phyloP scores from a whole-genome alignment of 2,797 vertebrate species.

The Sebastes steindachneri region DNA sequence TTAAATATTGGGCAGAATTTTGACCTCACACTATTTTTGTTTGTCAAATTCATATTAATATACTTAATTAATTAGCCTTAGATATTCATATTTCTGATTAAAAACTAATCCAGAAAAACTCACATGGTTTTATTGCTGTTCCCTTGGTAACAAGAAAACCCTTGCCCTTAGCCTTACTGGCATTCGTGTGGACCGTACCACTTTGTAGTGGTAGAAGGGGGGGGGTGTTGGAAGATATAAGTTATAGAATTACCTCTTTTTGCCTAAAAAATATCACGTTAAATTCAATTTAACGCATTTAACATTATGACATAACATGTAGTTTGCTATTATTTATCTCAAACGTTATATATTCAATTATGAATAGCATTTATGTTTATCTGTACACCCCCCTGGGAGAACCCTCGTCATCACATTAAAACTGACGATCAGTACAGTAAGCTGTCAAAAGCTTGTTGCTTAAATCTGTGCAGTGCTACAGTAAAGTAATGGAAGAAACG shows the following conservation, averaged over 20 bases:
- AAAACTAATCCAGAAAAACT: conserved; percentile 50
- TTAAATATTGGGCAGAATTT: neutral
- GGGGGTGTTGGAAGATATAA: conserved; percentile 1
- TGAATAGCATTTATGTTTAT: neutral
- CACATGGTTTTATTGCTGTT: conserved; percentile 79
- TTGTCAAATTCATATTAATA: neutral
- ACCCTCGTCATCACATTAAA: conserved; percentile 45
- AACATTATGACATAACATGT: fast-evolving
- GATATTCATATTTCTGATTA: conserved; percentile 20
- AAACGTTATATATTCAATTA: fast-evolving
- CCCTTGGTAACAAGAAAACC: conserved; percentile 85
- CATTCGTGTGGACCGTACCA: conserved; percentile 80
- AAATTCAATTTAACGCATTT: fast-evolving
- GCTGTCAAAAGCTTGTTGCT: conserved; percentile 88
- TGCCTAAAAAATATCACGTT: fast-evolving
- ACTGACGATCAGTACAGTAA: conserved; percentile 73
- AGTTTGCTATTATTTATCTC: fast-evolving
- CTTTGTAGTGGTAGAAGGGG: neutral
- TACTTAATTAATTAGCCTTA: neutral
- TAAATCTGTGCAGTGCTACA: conserved; percentile 75
- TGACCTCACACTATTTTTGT: neutral
- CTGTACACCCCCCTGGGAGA: neutral
- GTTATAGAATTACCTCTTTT: neutral
- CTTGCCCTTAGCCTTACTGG: conserved; percentile 83
- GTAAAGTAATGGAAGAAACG: conserved; percentile 72